A percentile compares a stretch with the other conserved stretches of the same genome.
These are phyloP conservation scores for Mungos mungo DNA, from an alignment of 2,113 vertebrate genomes.

Conservation along the genomic window DNA sequence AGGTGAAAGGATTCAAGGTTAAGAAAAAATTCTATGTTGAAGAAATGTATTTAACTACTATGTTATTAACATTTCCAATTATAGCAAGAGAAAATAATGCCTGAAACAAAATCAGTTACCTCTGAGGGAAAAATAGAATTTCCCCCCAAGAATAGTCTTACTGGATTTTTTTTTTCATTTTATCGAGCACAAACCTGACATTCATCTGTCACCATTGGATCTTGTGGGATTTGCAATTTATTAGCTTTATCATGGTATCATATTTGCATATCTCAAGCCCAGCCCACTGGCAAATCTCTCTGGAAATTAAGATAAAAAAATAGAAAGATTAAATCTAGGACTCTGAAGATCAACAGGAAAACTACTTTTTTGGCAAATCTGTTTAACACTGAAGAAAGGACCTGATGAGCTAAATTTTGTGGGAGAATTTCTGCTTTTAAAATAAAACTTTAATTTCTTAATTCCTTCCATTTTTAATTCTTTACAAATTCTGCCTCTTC, in stretches of 20 bases:
- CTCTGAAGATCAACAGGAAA: slow-evolving; percentile 34
- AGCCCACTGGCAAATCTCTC: slow-evolving; percentile 39
- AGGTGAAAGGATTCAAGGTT: slow-evolving; percentile 20
- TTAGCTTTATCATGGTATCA: slow-evolving; percentile 44
- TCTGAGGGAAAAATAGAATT: not conserved
- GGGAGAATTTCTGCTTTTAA: slow-evolving; percentile 10
- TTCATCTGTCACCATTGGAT: slow-evolving; percentile 24
- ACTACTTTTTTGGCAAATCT: not conserved
- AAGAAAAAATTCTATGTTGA: not conserved
- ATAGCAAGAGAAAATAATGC: not conserved
- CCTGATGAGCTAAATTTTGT: not conserved
- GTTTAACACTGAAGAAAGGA: slow-evolving; percentile 5
- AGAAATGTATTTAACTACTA: not conserved
- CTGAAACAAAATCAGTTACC: not conserved
- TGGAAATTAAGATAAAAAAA: slow-evolving; percentile 47
- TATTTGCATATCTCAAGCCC: slow-evolving; percentile 56
- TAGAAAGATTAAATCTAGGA: slow-evolving; percentile 33
- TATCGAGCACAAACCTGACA: slow-evolving; percentile 10
- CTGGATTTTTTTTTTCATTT: not conserved
- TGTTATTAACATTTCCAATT: not conserved
- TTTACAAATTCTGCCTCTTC: not conserved
- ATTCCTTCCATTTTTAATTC: not conserved
- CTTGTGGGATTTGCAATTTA: slow-evolving; percentile 56
- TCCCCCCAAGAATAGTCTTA: not conserved
- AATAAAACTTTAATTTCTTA: slow-evolving; percentile 24